These are phyloP conservation scores for Gymnopithys bicolor DNA, from an alignment of 2,797 vertebrate genomes.

Conservation along the genomic window DNA sequence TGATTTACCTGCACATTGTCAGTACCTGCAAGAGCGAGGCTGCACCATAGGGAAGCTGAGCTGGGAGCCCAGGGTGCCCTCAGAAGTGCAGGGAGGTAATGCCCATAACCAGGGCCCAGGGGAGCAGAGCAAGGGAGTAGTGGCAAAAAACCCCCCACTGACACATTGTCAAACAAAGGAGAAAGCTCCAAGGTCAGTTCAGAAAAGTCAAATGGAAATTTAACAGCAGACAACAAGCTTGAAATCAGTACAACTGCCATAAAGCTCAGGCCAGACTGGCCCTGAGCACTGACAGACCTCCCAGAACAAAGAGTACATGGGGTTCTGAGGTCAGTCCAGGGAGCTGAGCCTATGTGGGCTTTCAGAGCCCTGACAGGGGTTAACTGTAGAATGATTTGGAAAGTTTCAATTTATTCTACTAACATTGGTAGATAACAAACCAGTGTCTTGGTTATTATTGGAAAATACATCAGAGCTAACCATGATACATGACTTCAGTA, in stretches of 20 bases:
- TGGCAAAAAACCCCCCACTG: neutral
- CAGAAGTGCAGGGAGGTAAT: neutral
- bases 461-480: neutral
- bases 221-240: neutral
- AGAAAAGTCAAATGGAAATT: neutral
- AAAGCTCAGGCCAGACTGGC: neutral
- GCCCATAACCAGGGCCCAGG: fast-evolving
- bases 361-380: neutral
- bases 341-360: neutral
- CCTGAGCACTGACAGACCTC: neutral
- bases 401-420: neutral
- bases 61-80: neutral
- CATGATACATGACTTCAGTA: neutral
- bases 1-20: neutral
- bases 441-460: neutral
- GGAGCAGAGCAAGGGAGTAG: neutral
- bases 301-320: neutral
- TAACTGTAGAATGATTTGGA: neutral
- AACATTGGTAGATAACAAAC: neutral
- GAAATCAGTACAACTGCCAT: neutral
- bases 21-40: neutral
- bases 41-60: neutral
- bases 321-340: fast-evolving
- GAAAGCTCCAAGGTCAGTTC: neutral
- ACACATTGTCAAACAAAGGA: neutral